Conservation (phyloP, 2,888 invertebrate genomes). For the Orchestes rusci region DNA sequence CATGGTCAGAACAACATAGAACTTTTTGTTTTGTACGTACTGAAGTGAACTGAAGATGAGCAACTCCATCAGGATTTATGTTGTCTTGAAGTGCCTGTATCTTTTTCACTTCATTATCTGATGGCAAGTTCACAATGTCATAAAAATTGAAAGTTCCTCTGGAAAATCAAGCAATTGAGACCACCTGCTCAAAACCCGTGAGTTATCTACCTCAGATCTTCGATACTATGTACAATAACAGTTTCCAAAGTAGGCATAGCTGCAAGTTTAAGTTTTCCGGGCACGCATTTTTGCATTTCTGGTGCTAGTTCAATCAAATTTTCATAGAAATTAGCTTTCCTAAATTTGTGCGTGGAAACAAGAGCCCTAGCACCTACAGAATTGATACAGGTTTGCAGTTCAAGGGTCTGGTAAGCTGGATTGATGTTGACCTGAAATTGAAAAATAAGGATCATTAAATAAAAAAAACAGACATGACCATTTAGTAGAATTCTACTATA, state of each 20-base stretch:
- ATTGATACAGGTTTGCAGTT: constrained; percentile 64
- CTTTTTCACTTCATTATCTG: constrained; percentile 33
- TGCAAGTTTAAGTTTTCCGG: constrained; percentile 46
- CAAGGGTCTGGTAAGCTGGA: constrained; percentile 61
- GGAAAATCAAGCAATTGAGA: constrained; percentile 20
- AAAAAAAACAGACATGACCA: no score
- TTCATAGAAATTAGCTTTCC: constrained; percentile 59
- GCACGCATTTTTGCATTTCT: constrained; percentile 45
- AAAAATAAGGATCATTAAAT: no score
- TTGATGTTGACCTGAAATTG: constrained; percentile 63
- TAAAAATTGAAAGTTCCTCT: constrained; percentile 44
- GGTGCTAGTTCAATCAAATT: constrained; percentile 56
- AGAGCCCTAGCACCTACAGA: constrained; percentile 64
- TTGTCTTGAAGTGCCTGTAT: constrained; percentile 42
- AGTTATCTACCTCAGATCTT: constrained; percentile 46
- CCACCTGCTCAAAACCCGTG: constrained; percentile 1
- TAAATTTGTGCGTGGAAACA: constrained; percentile 56
- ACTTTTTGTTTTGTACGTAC: constrained; percentile 36
- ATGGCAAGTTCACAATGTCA: constrained; percentile 40
- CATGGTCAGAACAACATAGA: constrained; percentile 1
- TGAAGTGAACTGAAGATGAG: constrained; percentile 79
- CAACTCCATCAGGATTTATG: constrained; percentile 60
- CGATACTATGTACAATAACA: constrained; percentile 52
- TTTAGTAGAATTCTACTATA: no score
- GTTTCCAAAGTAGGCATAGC: constrained; percentile 47